A percentile compares a stretch with the other conserved stretches of the same genome.
phyloP scores from a whole-genome alignment of 2,113 vertebrate genomes.

The Grus americana region DNA sequence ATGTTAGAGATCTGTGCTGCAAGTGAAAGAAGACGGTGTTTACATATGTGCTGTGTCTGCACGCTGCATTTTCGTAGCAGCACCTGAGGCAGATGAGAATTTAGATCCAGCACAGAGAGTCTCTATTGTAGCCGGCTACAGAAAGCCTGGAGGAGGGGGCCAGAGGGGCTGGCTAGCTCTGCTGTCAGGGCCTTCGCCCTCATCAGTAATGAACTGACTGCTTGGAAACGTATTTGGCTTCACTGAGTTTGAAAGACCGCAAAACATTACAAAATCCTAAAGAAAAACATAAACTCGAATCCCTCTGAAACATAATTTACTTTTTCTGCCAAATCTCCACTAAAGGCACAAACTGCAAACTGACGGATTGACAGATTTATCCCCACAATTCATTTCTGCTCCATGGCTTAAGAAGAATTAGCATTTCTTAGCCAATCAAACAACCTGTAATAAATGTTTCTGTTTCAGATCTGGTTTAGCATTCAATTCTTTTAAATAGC shows the following conservation, averaged over 20 bases:
- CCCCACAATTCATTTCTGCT: constrained; percentile 27
- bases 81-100: neutral
- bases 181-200: neutral
- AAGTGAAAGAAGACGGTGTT: neutral
- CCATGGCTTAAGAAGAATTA: neutral
- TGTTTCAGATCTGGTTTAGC: neutral
- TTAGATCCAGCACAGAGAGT: neutral
- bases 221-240: neutral
- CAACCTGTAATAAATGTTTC: neutral
- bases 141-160: neutral
- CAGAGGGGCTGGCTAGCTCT: neutral
- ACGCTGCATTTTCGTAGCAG: neutral
- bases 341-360: neutral
- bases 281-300: neutral
- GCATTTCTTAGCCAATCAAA: neutral
- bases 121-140: neutral
- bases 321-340: neutral
- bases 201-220: neutral
- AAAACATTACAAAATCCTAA: neutral
- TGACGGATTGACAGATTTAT: neutral
- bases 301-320: neutral
- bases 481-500: neutral
- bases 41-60: neutral
- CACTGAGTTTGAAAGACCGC: neutral
- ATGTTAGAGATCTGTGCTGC: neutral